A percentile compares a stretch with the other conserved stretches of the same genome.
Evolutionary conservation across 2,113 vertebrate species (phyloP).

Genomic region (Canis aureus): DNA sequence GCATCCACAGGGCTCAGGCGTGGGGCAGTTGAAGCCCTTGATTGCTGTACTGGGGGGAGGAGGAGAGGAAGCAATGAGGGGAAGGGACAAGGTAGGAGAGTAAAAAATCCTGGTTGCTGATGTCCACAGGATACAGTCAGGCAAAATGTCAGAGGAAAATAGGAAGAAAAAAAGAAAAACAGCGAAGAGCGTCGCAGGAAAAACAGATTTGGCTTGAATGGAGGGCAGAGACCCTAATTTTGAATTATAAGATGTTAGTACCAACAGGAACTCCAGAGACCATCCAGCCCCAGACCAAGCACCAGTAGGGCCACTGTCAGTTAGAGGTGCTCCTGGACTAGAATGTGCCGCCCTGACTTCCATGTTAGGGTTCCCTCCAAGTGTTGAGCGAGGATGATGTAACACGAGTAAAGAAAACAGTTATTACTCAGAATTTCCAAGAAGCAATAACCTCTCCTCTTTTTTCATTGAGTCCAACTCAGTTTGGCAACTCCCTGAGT

Average conservation of each 20-base stretch:
- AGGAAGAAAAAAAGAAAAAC: neutral
- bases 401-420: slow-evolving; percentile 46
- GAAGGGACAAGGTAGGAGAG: neutral
- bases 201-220: neutral
- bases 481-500: neutral
- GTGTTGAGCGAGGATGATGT: slow-evolving; percentile 25
- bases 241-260: neutral
- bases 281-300: neutral
- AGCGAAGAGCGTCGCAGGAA: neutral
- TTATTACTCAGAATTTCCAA: slow-evolving; percentile 67
- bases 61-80: neutral
- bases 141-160: neutral
- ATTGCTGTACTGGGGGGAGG: neutral
- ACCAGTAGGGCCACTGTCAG: neutral
- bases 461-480: neutral
- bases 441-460: slow-evolving; percentile 27
- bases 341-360: neutral
- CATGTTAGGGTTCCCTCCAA: slow-evolving; percentile 10
- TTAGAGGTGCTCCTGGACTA: neutral
- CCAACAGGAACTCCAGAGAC: neutral
- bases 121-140: neutral
- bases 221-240: neutral
- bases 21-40: neutral
- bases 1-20: neutral
- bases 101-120: neutral